A percentile compares a stretch with the other conserved stretches of the same genome.
Conservation (phyloP, 2,888 invertebrate genomes). For the Muschampia plurimacula region DNA sequence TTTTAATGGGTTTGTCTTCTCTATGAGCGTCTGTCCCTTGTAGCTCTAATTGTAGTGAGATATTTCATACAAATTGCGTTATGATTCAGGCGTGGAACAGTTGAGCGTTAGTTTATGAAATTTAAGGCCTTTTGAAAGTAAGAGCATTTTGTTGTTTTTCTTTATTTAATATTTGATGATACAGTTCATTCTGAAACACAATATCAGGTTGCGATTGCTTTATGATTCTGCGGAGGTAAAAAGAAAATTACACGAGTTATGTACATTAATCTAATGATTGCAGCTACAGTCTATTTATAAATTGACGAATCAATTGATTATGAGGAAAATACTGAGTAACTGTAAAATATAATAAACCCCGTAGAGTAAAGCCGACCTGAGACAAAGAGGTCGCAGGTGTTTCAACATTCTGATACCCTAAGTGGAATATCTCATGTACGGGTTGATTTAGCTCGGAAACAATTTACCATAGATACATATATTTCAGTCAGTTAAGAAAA, state of each 20-base stretch:
- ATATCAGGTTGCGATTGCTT: too few species aligned
- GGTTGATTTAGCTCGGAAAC: conserved; percentile 22
- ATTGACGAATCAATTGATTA: neutral
- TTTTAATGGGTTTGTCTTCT: conserved; percentile 73
- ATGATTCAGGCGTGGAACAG: conserved; percentile 17
- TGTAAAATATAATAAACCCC: neutral
- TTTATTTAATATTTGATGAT: too few species aligned
- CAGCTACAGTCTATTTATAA: neutral
- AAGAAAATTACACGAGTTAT: neutral
- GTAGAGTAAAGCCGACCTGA: conserved; percentile 17
- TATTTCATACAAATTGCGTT: conserved; percentile 49
- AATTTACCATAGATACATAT: conserved; percentile 21
- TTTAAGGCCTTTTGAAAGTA: neutral
- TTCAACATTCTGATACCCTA: conserved; percentile 19
- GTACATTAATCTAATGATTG: neutral
- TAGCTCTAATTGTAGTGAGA: conserved; percentile 60
- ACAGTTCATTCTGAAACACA: too few species aligned
- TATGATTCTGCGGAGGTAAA: neutral
- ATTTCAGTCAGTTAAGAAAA: neutral
- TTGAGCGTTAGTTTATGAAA: conserved; percentile 1
- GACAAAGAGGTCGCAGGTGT: conserved; percentile 35
- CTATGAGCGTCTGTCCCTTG: conserved; percentile 53
- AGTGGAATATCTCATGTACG: conserved; percentile 32
- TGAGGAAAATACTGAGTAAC: neutral
- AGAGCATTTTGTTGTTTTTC: too few species aligned